phyloP scores from a whole-genome alignment of 2,113 vertebrate genomes.

The Shinisaurus crocodilurus region DNA sequence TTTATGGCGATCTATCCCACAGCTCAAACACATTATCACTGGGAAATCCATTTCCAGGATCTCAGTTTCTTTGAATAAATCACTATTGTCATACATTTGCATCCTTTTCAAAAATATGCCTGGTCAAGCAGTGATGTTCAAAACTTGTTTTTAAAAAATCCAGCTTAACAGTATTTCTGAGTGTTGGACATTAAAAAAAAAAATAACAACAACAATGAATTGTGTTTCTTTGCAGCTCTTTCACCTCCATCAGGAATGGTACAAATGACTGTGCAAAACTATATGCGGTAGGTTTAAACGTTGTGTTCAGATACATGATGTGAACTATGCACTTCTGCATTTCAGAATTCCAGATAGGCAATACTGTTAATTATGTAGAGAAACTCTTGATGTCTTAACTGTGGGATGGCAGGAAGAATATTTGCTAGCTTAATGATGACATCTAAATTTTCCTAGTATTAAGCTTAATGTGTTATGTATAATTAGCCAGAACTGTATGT shows the following conservation, averaged over 20 bases:
- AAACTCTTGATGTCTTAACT: background rate
- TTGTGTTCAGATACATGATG: background rate
- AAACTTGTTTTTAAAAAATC: background rate
- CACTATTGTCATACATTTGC: background rate
- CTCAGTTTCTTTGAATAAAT: background rate
- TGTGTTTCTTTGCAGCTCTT: slow-evolving; percentile 70
- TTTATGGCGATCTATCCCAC: background rate
- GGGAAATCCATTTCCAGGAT: background rate
- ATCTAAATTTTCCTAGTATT: slow-evolving; percentile 14
- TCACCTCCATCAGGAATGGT: slow-evolving; percentile 69
- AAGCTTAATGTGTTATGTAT: slow-evolving; percentile 13
- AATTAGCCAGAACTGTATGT: slow-evolving; percentile 1
- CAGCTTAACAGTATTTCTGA: slow-evolving; percentile 10
- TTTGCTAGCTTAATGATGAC: slow-evolving; percentile 13
- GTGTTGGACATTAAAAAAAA: background rate
- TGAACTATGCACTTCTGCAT: background rate
- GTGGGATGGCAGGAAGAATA: background rate
- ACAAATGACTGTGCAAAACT: slow-evolving; percentile 75
- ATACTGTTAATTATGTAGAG: background rate
- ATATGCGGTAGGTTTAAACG: slow-evolving; percentile 77
- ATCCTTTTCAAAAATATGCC: background rate
- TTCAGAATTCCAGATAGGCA: background rate
- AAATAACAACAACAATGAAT: slow-evolving; percentile 17
- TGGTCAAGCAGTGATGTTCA: background rate
- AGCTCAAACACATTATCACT: background rate